Conservation (phyloP, 2,113 vertebrate species). For the Oreochromis aureus region DNA sequence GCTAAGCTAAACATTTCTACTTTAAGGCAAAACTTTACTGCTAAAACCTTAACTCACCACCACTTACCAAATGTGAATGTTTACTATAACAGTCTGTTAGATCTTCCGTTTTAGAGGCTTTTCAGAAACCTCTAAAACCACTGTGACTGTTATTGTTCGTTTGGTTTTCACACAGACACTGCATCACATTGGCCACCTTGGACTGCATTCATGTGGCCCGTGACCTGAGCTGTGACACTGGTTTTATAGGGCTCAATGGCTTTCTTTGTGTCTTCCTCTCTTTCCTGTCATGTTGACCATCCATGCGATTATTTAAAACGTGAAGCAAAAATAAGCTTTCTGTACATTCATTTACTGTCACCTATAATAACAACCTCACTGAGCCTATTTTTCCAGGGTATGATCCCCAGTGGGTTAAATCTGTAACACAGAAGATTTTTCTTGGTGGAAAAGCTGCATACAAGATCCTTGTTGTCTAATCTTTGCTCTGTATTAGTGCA, state of each 20-base stretch:
- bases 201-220: not conserved
- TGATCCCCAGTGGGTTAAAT: constrained; percentile 1
- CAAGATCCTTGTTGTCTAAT: constrained; percentile 13
- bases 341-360: not conserved
- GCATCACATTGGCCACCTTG: not conserved
- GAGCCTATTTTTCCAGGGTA: constrained; percentile 19
- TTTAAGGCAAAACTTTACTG: not conserved
- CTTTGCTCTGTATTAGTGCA: not conserved
- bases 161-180: not conserved
- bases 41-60: not conserved
- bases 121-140: not conserved
- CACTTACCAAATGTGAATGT: not conserved
- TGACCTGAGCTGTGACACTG: not conserved
- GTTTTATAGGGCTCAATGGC: not conserved
- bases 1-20: not conserved
- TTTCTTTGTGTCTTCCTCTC: not conserved
- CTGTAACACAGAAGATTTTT: constrained; percentile 12
- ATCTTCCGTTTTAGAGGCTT: not conserved
- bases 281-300: not conserved
- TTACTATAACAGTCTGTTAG: not conserved
- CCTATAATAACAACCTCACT: constrained; percentile 15
- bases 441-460: constrained; percentile 19
- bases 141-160: not conserved
- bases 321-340: not conserved
- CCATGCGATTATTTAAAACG: not conserved